Percentiles rank a stretch among this genome's conserved stretches.
phyloP scores from a whole-genome alignment of 2,888 invertebrate genomes.

The Peribatodes rhomboidaria region DNA sequence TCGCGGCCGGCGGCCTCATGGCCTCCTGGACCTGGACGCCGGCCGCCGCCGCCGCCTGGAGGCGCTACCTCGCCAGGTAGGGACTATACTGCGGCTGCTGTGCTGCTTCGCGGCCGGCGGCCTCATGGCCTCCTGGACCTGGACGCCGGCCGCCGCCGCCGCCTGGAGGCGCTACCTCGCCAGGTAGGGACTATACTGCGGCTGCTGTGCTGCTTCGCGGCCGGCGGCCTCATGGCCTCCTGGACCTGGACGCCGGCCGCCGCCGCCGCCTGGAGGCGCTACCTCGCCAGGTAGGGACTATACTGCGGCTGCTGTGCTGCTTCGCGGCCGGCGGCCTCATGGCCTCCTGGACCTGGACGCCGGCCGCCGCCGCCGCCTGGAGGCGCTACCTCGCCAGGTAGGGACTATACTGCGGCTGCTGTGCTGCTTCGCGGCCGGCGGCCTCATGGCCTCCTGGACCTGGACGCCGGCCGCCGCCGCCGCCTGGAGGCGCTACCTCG shows the following conservation, averaged over 20 bases:
- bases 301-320: constrained; percentile 92
- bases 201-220: constrained; percentile 93
- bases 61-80: constrained; percentile 93
- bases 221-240: constrained; percentile 95
- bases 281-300: constrained; percentile 92
- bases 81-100: constrained; percentile 91
- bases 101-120: constrained; percentile 94
- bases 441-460: constrained; percentile 97
- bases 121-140: constrained; percentile 97
- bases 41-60: constrained; percentile 94
- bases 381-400: constrained; percentile 93
- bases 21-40: constrained; percentile 98
- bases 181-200: constrained; percentile 93
- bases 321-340: constrained; percentile 95
- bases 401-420: constrained; percentile 92
- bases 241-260: constrained; percentile 98
- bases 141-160: constrained; percentile 94
- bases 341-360: constrained; percentile 98
- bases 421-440: constrained; percentile 93
- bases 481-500: constrained; percentile 94
- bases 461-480: constrained; percentile 95
- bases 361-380: constrained; percentile 94
- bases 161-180: constrained; percentile 95
- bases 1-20: constrained; percentile 95
- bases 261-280: constrained; percentile 94